Percentiles rank a stretch among this genome's conserved stretches.
These are phyloP conservation scores for Chroicocephalus ridibundus DNA, from an alignment of 2,113 vertebrate genomes.

Conservation along the genomic window DNA sequence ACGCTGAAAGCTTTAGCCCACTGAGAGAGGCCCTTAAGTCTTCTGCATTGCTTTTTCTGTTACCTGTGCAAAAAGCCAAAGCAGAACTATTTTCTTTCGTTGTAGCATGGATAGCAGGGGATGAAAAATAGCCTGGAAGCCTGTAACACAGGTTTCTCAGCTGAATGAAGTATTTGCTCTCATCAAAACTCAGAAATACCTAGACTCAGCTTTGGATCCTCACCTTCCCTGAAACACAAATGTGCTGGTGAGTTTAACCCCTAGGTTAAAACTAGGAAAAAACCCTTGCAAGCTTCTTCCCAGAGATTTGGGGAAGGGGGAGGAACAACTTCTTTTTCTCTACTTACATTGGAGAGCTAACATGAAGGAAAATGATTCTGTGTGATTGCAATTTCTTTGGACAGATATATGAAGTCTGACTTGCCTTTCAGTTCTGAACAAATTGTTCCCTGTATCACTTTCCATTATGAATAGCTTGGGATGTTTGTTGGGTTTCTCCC, in stretches of 20 bases:
- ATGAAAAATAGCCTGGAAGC: not conserved
- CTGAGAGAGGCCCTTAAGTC: not conserved
- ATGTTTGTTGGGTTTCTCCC: not conserved
- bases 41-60: not conserved
- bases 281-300: not conserved
- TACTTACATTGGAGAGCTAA: not conserved
- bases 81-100: not conserved
- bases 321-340: not conserved
- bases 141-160: not conserved
- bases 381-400: not conserved
- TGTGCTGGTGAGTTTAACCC: not conserved
- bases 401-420: not conserved
- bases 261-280: not conserved
- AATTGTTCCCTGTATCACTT: not conserved
- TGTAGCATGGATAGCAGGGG: not conserved
- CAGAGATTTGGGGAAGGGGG: not conserved
- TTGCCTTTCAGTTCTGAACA: slow-evolving; percentile 22
- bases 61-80: not conserved
- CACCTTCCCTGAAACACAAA: not conserved
- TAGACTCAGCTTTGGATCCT: not conserved
- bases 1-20: not conserved
- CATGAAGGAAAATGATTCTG: not conserved
- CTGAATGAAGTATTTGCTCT: not conserved
- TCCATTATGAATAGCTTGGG: not conserved
- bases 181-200: not conserved